Base-by-base conservation (phyloP, 2,113 vertebrate genomes). In the Pleuronectes platessa region DNA sequence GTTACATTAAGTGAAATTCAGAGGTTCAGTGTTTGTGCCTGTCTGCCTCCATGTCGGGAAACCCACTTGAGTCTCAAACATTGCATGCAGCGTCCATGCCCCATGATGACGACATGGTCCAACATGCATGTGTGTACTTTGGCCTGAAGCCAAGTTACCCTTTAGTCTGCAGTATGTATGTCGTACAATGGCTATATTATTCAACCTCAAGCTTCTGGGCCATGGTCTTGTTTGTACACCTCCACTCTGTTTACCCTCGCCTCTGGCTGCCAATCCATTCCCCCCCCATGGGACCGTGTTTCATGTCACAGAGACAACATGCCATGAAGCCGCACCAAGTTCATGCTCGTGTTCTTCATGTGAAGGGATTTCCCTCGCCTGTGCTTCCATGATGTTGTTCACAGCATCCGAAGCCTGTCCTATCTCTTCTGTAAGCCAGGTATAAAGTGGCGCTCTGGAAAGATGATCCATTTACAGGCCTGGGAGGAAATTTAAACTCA, bases 81-180 rank as follows among this genome's bases (percentile, higher is more conserved):
- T 54, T n/a, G 92, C 92, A 93, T 93, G 92, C 42, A 10, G 14
- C 12, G 20, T 70, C 49, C 67, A 51, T 75, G 62, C 78, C 70
- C 71, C 45, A 18, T 54, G 66, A 68, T 42, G 76, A 67, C 37
- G 12, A 78, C 82, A 86, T 66, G 74, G 76, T 54, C 67, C 60
- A 51, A 68, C 65, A 68, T 87, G 89, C 84, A 91, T 92, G 90
- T 92, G 90, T 82, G 37, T 83, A 60, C 68, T 69, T 70, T 82
- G 53, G 71, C 82, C 42, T n/a, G 15, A 45, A 80, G 78, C 71
- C 71, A 62, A 74, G 61, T 70, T 35, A 78, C 60, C 65, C 54
- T 82, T 40, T 45, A 78, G 31, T 61, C 56, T 78, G 75, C 76
- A 78, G 24, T 79, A 78, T 88, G 55, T 82, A 65, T 86, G 85